Evolutionary conservation across 2,797 vertebrate genomes (phyloP).

Genomic region (Thaleichthys pacificus): DNA sequence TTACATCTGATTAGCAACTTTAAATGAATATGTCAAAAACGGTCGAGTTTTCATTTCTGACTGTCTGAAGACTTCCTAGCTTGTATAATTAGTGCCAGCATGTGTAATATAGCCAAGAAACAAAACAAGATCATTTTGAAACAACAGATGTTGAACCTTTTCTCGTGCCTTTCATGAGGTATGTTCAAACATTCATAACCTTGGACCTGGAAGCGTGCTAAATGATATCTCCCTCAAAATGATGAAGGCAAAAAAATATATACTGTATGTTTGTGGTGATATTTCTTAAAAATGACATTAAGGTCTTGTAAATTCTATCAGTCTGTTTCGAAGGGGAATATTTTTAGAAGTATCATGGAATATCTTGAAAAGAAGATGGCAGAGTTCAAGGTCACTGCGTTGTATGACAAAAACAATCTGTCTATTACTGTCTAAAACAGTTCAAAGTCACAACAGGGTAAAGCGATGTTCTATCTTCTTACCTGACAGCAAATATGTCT

Average conservation of each 20-base stretch:
- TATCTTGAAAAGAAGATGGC: slow-evolving; percentile 63
- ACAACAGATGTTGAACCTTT: slow-evolving; percentile 70
- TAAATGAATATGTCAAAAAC: slow-evolving; percentile 81
- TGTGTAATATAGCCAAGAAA: slow-evolving; percentile 66
- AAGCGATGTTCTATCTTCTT: slow-evolving; percentile 69
- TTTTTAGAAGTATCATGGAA: slow-evolving; percentile 71
- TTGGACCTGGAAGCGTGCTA: slow-evolving; percentile 63
- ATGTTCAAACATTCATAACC: slow-evolving; percentile 73
- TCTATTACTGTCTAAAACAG: slow-evolving; percentile 67
- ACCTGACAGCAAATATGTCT: slow-evolving; percentile 69
- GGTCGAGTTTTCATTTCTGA: slow-evolving; percentile 69
- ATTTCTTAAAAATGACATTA: slow-evolving; percentile 71
- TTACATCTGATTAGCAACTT: slow-evolving; percentile 81
- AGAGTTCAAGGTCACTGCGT: slow-evolving; percentile 66
- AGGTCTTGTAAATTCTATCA: slow-evolving; percentile 71
- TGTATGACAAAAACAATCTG: slow-evolving; percentile 75
- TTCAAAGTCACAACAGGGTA: slow-evolving; percentile 74
- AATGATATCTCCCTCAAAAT: slow-evolving; percentile 67
- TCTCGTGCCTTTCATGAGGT: slow-evolving; percentile 74
- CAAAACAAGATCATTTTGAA: slow-evolving; percentile 72
- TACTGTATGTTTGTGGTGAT: slow-evolving; percentile 66
- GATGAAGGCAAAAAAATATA: slow-evolving; percentile 73
- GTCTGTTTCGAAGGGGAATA: slow-evolving; percentile 71
- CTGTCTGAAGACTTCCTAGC: slow-evolving; percentile 64
- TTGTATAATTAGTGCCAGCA: slow-evolving; percentile 77